Evolutionary conservation across 1,140 invertebrate genomes (phyloP), one percentile per base, ranked within the genome.

Genomic region (Chlorops oryzae): DNA sequence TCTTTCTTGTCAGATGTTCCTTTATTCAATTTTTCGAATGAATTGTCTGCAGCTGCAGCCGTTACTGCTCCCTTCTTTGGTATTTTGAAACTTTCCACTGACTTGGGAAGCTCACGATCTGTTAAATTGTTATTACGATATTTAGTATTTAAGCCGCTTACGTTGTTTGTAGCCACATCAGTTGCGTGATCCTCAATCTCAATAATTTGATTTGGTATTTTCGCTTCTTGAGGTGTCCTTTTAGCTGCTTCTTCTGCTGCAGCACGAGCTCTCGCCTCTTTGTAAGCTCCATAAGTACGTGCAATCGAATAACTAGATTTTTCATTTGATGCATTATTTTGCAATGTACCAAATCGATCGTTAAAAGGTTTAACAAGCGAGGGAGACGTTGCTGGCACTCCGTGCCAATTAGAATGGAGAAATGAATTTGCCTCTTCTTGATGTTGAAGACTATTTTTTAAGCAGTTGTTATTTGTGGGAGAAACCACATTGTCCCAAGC

Each of bases 281-380:
- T 50, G 44, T 67, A 55, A 32, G 65, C 64, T 0, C 50, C 40
- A 45, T 70, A 70, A 2, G 62, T 65, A 1, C 45, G 47, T 10
- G 55, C n/a, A n/a, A n/a, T n/a, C n/a, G n/a, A n/a, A n/a, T n/a
- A n/a, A n/a, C n/a, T n/a, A n/a, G n/a, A n/a, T n/a, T n/a, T n/a
- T n/a, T n/a, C n/a, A n/a, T n/a, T n/a, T n/a, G n/a, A n/a, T n/a
- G n/a, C n/a, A n/a, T n/a, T n/a, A n/a, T n/a, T n/a, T n/a, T n/a
- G n/a, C n/a, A n/a, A n/a, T n/a, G n/a, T n/a, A n/a, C n/a, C n/a
- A n/a, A n/a, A n/a, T n/a, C n/a, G n/a, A n/a, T n/a, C n/a, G n/a
- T n/a, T n/a, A n/a, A n/a, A n/a, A n/a, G n/a, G n/a, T n/a, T n/a
- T n/a, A n/a, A n/a, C n/a, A n/a, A n/a, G n/a, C n/a, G n/a, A n/a